phyloP scores from a whole-genome alignment of 2,113 vertebrate species.

The Nesospiza acunhae region DNA sequence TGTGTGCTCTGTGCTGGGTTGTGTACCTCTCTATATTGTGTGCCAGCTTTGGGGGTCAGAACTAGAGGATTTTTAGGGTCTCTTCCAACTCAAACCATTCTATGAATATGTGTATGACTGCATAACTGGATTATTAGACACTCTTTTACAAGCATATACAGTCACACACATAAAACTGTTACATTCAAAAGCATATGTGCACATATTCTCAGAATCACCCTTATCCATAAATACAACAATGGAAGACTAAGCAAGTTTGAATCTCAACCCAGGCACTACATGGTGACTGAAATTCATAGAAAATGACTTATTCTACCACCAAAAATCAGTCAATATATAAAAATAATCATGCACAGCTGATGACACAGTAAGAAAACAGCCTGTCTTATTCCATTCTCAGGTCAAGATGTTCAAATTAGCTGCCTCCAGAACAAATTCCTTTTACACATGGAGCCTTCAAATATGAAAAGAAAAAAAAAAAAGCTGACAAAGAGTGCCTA shows the following conservation, averaged over 20 bases:
- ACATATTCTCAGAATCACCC: not conserved
- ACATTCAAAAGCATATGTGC: not conserved
- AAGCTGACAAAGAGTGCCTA: not conserved
- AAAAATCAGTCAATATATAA: slow-evolving; percentile 61
- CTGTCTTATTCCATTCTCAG: slow-evolving; percentile 27
- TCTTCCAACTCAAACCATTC: not conserved
- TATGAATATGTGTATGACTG: no score
- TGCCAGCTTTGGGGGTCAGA: not conserved
- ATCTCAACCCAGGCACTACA: not conserved
- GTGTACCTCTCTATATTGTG: not conserved
- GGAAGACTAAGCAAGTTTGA: slow-evolving; percentile 7
- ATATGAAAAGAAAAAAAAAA: not conserved
- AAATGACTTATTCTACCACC: not conserved
- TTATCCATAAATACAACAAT: not conserved
- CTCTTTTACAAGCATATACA: not conserved
- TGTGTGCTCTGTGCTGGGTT: not conserved
- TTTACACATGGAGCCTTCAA: slow-evolving; percentile 26
- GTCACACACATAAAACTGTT: not conserved
- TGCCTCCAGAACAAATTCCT: slow-evolving; percentile 19
- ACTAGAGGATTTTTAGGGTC: not conserved
- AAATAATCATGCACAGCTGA: slow-evolving; percentile 43
- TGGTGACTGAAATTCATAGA: slow-evolving; percentile 45
- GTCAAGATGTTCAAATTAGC: slow-evolving; percentile 12
- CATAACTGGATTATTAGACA: not conserved
- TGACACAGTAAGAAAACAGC: slow-evolving; percentile 40